Base-by-base conservation (phyloP, 1,140 invertebrate species). In the Papilio machaon region DNA sequence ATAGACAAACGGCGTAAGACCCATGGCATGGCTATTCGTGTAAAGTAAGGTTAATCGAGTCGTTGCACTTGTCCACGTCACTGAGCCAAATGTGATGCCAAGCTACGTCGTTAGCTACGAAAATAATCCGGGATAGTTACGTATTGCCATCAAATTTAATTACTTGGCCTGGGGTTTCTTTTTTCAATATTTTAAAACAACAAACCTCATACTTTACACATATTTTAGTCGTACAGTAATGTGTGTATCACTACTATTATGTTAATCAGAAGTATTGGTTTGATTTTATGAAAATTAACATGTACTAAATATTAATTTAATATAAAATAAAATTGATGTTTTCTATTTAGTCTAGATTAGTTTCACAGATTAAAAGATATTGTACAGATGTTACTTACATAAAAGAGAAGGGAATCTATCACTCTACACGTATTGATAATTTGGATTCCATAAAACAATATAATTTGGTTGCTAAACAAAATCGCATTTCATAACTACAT, bases 51-150 rank as follows among this genome's bases (percentile, higher is more conserved):
- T 80, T 70, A 80, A 80, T 64, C 70, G 75, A 83, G 84, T 86
- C 83, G 82, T 81, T 86, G 86, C 82, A 84, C 84, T 84, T 83
- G 73, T 80, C 47, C 64, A 87, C 86, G 85, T 85, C 86, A 87
- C 70, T 13, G 4, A 10, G 70, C 73, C 80, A 85, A 87, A 83
- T 73, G 67, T 79, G 80, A 82, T 88, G 86, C 87, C 87, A 86
- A 88, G 84, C 83, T 85, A 83, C 84, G 82, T 86, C 49, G 75
- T 84, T 84, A 84, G 78, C 75, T 70, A 84, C 80, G 35, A 83
- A 82, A 81, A 70, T 79, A 23, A 67, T 80, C 23, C 73, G 76
- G 60, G 46, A 77, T 38, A 54, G 19, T 67, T 83, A 83, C 82
- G 80, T 83, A 70, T 15, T 70, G 64, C 64, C 64, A 70, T 70